Evolutionary conservation across 2,888 invertebrate genomes (phyloP).

Genomic region (Athetis lepigone): DNA sequence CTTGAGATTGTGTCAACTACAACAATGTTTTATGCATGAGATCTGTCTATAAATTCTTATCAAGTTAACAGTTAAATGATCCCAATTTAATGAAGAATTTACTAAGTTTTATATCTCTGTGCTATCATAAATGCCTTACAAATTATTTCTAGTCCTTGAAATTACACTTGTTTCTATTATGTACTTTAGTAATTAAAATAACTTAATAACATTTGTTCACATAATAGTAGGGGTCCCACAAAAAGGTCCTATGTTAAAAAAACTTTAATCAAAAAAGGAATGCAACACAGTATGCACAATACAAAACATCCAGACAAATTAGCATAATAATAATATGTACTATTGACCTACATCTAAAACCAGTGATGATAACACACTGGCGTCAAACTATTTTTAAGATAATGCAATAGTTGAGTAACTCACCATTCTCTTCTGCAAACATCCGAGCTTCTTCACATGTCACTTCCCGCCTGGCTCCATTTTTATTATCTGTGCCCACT

Average conservation of each 20-base stretch:
- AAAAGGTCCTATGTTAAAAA: neutral
- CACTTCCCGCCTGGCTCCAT: conserved; percentile 94
- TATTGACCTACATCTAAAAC: conserved; percentile 48
- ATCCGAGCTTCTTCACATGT: conserved; percentile 97
- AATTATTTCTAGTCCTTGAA: neutral
- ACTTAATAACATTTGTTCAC: conserved; percentile 4
- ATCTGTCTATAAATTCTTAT: neutral
- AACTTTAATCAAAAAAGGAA: neutral
- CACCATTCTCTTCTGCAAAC: conserved; percentile 97
- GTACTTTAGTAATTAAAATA: neutral
- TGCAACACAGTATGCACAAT: neutral
- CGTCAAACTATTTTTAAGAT: conserved; percentile 9
- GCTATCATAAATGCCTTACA: neutral
- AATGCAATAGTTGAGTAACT: conserved; percentile 49
- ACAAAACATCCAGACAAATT: conserved; percentile 20
- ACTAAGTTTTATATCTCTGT: neutral
- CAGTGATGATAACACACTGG: conserved; percentile 25
- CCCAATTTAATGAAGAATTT: conserved; percentile 2
- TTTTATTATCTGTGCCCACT: conserved; percentile 91
- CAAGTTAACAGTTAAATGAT: neutral
- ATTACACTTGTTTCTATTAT: conserved; percentile 8
- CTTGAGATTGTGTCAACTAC: neutral
- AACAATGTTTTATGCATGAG: conserved; percentile 7
- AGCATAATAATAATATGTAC: conserved; percentile 32
- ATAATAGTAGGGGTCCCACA: neutral